phyloP scores from a whole-genome alignment of 2,888 invertebrate species.

The Megamerina dolium region DNA sequence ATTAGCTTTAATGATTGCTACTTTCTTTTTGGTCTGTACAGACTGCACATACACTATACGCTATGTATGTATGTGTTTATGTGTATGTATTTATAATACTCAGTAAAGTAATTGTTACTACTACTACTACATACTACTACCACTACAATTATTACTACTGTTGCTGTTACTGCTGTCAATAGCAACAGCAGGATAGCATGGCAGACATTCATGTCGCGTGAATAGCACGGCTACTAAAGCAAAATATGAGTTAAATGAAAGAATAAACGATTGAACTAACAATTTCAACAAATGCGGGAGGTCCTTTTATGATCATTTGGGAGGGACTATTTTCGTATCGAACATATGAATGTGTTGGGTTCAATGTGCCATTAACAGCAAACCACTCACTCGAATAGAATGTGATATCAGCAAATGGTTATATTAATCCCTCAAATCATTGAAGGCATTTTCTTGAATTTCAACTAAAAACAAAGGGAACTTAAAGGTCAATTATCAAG shows the following conservation, averaged over 20 bases:
- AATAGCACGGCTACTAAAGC: too few relatives aligned
- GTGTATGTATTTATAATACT: not conserved
- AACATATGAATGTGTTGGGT: not conserved
- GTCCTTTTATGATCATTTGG: not conserved
- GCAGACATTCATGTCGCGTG: not conserved
- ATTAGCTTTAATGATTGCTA: conserved; percentile 35
- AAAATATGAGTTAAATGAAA: too few relatives aligned
- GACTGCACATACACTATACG: not conserved
- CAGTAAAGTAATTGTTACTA: too few relatives aligned
- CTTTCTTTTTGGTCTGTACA: not conserved
- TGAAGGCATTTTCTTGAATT: too few relatives aligned
- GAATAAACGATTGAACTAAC: too few relatives aligned
- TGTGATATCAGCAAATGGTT: too few relatives aligned
- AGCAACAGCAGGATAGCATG: not conserved
- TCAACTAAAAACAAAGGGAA: too few relatives aligned
- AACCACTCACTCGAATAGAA: too few relatives aligned
- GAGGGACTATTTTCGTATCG: not conserved
- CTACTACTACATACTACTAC: not conserved
- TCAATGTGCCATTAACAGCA: not conserved
- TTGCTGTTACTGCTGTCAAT: not conserved
- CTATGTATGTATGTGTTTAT: not conserved
- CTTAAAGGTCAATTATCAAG: too few relatives aligned
- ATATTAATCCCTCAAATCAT: too few relatives aligned
- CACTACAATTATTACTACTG: not conserved
- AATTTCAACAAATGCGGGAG: conserved; percentile 3